Evolutionary conservation across 2,113 vertebrate genomes (phyloP), one percentile per base, ranked within the genome.

Genomic region (Anhinga anhinga): DNA sequence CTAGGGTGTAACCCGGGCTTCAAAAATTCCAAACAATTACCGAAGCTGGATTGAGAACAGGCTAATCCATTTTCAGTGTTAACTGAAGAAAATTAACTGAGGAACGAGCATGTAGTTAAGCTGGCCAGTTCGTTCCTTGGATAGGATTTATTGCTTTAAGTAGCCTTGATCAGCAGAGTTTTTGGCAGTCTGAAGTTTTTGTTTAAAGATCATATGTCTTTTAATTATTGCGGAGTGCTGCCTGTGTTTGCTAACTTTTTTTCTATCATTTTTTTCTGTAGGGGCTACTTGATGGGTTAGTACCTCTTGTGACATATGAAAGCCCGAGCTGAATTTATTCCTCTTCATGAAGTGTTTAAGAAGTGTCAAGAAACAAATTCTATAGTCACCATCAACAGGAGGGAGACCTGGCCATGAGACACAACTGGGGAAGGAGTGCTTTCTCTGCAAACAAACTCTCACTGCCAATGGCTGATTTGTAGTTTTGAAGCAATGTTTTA

Each of bases 231-330:
- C 76, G 36, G 32, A 88, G 14, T 44, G 36, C 69, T 77, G 22
- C 47, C 19, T 66, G 3, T 73, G 42, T 89, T 89, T 90, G 23
- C 78, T 94, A 66, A 82, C 40, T 52, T 81, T 30, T 82, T 56
- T 42, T 32, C 40, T 88, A 30, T 53, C 52, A 19, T 12, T 91
- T 93, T 92, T 82, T 97, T 97, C 91, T 97, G 9, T 98, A 99
- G 99, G 85, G 99, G 99, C 85, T 99, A 99, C 98, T 98, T 99
- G 82, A 99, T 99, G 99, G 99, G 99, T 77, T 99, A 98, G 81
- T 88, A 52, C 93, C 72, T 93, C 83, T 80, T 95, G 78, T 89
- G 94, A 72, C 45, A 38, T 83, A 27, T 84, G 69, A 45, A 94
- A 78, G 19, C 76, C 87, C 2, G 2, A 88, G 83, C n/a, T 87